A percentile compares a stretch with the other conserved stretches of the same genome.
Evolutionary conservation across 2,113 vertebrate species (phyloP).

Genomic region (Thunnus maccoyii): DNA sequence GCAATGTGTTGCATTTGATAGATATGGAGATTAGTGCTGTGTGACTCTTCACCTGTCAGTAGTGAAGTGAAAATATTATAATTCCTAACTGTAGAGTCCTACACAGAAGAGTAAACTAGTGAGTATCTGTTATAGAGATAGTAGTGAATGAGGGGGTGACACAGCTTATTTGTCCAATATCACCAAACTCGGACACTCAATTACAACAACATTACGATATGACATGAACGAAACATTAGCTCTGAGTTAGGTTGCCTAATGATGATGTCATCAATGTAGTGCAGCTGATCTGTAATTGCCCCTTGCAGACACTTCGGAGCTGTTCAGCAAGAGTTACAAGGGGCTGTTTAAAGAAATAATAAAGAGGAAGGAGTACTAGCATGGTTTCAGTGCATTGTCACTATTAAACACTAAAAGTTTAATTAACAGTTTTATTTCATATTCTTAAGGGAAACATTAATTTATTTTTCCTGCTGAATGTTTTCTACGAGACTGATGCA

Average conservation of each 20-base stretch:
- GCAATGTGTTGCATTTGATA: background rate
- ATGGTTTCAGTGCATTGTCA: background rate
- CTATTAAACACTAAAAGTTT: background rate
- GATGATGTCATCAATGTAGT: background rate
- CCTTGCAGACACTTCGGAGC: background rate
- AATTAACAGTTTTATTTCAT: background rate
- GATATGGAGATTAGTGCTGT: background rate
- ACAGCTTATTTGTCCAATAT: too few species aligned
- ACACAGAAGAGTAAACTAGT: background rate
- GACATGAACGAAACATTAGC: too few species aligned
- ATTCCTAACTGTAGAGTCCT: background rate
- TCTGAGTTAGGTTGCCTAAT: background rate
- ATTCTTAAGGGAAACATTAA: background rate
- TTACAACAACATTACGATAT: too few species aligned
- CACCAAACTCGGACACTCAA: too few species aligned
- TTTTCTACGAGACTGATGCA: conserved; percentile 39
- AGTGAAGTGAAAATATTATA: background rate
- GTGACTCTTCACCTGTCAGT: background rate
- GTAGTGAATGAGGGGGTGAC: background rate
- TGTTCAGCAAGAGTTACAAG: background rate
- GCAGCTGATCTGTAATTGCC: background rate
- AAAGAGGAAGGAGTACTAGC: background rate
- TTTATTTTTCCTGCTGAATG: conserved; percentile 18
- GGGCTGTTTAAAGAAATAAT: background rate
- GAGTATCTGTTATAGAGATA: background rate